These are phyloP conservation scores for Orthonychiurus folsomi DNA, from an alignment of 2,888 invertebrate species.

Conservation along the genomic window DNA sequence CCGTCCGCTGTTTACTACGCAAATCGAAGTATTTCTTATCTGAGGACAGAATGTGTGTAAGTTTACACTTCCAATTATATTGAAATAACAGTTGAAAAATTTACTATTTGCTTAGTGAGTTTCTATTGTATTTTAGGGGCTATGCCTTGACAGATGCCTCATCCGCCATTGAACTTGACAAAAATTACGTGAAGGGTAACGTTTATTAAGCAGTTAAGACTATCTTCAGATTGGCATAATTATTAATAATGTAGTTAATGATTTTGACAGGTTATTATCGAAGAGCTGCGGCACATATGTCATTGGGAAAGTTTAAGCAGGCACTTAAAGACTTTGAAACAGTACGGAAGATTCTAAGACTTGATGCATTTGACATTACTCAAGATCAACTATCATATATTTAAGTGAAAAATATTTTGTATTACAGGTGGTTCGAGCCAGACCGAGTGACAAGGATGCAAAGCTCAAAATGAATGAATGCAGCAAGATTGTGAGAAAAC, in stretches of 20 bases:
- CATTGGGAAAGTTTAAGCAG: constrained; percentile 91
- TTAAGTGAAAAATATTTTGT: constrained; percentile 19
- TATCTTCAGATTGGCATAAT: too few relatives aligned
- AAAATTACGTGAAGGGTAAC: constrained; percentile 80
- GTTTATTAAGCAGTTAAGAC: too few relatives aligned
- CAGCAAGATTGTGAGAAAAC: constrained; percentile 86
- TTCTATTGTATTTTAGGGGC: constrained; percentile 88
- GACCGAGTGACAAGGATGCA: constrained; percentile 90
- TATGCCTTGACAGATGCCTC: constrained; percentile 87
- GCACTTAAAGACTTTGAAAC: constrained; percentile 95
- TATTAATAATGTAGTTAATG: too few relatives aligned
- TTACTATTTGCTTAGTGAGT: too few relatives aligned
- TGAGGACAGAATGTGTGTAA: constrained; percentile 90
- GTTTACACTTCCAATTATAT: too few relatives aligned
- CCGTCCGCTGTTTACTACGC: constrained; percentile 84
- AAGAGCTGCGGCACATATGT: constrained; percentile 93
- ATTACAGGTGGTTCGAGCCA: constrained; percentile 73
- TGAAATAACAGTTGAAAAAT: constrained; percentile 87
- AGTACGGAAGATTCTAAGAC: constrained; percentile 58
- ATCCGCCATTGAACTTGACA: constrained; percentile 80
- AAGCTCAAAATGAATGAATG: constrained; percentile 86
- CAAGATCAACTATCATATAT: not conserved
- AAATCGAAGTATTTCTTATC: constrained; percentile 85
- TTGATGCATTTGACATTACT: not conserved
- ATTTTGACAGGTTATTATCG: constrained; percentile 98